Base-by-base conservation (phyloP, 2,113 vertebrate species). In the Holacanthus passer region DNA sequence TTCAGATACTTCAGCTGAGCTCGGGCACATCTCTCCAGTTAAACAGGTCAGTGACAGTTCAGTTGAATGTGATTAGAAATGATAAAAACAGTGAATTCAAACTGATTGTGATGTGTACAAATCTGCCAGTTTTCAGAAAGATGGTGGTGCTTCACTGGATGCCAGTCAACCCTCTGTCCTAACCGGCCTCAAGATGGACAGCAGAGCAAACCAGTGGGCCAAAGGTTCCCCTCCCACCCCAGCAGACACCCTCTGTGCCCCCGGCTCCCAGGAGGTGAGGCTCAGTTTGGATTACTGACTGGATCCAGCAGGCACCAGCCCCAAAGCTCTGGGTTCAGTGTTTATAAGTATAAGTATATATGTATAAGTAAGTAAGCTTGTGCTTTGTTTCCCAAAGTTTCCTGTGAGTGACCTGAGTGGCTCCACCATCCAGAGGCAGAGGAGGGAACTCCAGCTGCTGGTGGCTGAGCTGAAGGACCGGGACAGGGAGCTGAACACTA, bases 381-480 rank as follows among this genome's bases (percentile, higher is more conserved):
- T 27, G 39, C 39, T 45, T 62, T n/a, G 13, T 74, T 45, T 64
- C 2, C 13, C 12, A 20, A 50, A 88, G 88, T 43, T 81, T 55
- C 52, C 75, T 7, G 77, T 66, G 35, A 69, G n/a, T 2, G 81
- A 89, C 52, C 56, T 45, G 60, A 86, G 82, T 2, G 24, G 45
- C 63, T 79, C 77, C 70, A 89, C 80, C 58, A 74, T 89, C 68
- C 85, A 76, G 80, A 78, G 66, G 73, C 85, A 88, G 84, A 85
- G 87, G 58, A 88, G 60, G 73, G 90, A 93, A 82, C 83, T 91
- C 4, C 88, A 91, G 77, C 88, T 91, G 71, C 77, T 93, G 68
- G 78, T 91, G 71, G 60, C 84, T 0, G 90, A 93, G 72, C 84
- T 93, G 70, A 93, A 89, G 74, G 84, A 93, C 82, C 14, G 90